Base-by-base conservation (phyloP, 1,140 invertebrate species). In the Mylabris phalerata region DNA sequence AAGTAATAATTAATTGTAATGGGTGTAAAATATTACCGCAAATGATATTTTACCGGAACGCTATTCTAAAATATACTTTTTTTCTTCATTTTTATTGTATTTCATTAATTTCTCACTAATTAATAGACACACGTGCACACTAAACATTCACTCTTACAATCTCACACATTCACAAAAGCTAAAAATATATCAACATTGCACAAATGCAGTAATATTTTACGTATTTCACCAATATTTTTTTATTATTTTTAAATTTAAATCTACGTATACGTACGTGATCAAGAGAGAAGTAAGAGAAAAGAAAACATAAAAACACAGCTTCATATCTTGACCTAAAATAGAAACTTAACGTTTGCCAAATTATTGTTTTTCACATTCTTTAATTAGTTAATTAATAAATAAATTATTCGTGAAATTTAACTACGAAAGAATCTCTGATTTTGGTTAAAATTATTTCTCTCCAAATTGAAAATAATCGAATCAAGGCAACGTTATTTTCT, bases 151-250 rank as follows among this genome's bases (percentile, higher is more conserved):
- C 9, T 4, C n/a, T 40, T 27, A 45, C 42, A 43, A 32, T 32
- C 32, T 32, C 7, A 42, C 55, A 57, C 52, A 61, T 19, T 19
- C 48, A 57, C 26, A 51, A 38, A 50, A 38, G n/a, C 48, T 60
- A 42, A 57, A 46, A 50, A 51, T 40, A 48, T 47, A 57, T 46
- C 47, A 40, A 62, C 48, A 69, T 69, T 69, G 67, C 67, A 69
- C 66, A 19, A 55, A 64, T 68, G 68, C 68, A 66, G 68, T 70
- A 70, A 70, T 70, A 70, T 70, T 70, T 67, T 68, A 70, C 68
- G 26, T 50, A 19, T 19, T 19, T 19, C 19, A 19, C 19, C 19
- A 38, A 40, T 51, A 45, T 39, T 56, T 44, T 41, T 45, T 46
- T 56, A 43, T 55, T 47, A 55, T 52, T 57, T 19, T 46, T 50